Evolutionary conservation across 92 coral and sea anemone species (phyloP).

Genomic region (Zoanthus sansibaricus): DNA sequence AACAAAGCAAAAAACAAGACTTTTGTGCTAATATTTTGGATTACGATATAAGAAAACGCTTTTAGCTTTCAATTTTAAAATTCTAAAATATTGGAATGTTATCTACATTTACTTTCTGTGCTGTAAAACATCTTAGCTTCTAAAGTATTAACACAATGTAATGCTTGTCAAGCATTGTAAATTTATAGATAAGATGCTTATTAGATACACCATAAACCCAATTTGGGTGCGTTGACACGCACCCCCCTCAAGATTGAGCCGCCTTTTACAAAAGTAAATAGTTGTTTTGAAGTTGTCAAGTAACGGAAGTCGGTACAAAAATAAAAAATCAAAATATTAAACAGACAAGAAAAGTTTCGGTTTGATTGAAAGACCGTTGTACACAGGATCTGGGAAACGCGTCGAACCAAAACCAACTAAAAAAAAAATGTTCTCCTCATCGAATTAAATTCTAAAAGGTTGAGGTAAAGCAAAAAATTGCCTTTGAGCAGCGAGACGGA

Average conservation of each 20-base stretch:
- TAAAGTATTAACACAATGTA: neutral
- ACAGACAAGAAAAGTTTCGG: constrained; percentile 11
- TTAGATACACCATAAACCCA: neutral
- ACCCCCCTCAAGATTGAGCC: constrained; percentile 7
- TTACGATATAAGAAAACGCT: neutral
- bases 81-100: neutral
- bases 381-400: no score
- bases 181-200: neutral
- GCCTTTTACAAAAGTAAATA: constrained; percentile 34
- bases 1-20: neutral
- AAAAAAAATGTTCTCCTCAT: no score
- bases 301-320: constrained; percentile 36
- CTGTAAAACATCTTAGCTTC: neutral
- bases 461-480: no score
- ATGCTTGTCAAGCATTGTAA: neutral
- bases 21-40: neutral
- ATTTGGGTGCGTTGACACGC: neutral
- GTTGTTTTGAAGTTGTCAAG: constrained; percentile 34
- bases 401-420: no score
- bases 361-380: neutral
- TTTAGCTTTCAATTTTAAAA: neutral
- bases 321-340: neutral
- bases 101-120: constrained; percentile 2
- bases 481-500: constrained; percentile 3
- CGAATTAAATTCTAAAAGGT: no score